Conservation (phyloP, 1,140 invertebrate genomes). For the Apis dorsata region DNA sequence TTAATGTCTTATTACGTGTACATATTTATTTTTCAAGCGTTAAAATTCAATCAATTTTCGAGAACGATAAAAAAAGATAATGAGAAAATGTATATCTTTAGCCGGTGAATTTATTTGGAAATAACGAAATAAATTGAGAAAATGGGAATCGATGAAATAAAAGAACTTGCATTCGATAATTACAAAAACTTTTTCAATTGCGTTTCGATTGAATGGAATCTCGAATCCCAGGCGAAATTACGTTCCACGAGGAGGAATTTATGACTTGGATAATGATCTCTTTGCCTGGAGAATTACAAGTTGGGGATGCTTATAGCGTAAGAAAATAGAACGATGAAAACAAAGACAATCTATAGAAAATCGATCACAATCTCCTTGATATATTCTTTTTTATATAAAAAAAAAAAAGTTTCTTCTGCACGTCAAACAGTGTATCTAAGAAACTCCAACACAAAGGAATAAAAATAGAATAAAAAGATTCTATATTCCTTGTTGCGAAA, state of each 20-base stretch:
- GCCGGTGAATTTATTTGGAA: neutral
- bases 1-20: neutral
- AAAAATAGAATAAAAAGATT: no score
- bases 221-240: neutral
- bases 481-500: no score
- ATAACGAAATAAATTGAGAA: conserved; percentile 1
- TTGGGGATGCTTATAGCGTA: neutral
- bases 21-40: neutral
- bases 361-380: no score
- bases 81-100: no score
- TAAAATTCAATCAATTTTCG: neutral
- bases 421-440: no score
- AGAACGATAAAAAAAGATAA: neutral
- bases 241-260: neutral
- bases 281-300: neutral
- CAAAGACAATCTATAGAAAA: no score
- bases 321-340: no score
- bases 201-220: neutral
- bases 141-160: neutral
- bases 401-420: no score
- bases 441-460: no score
- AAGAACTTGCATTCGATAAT: conserved; percentile 9
- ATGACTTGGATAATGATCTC: neutral
- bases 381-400: no score
- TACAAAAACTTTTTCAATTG: conserved; percentile 15